These are phyloP conservation scores for Bugulina stolonifera DNA, from an alignment of 2,888 invertebrate species.

Conservation along the genomic window DNA sequence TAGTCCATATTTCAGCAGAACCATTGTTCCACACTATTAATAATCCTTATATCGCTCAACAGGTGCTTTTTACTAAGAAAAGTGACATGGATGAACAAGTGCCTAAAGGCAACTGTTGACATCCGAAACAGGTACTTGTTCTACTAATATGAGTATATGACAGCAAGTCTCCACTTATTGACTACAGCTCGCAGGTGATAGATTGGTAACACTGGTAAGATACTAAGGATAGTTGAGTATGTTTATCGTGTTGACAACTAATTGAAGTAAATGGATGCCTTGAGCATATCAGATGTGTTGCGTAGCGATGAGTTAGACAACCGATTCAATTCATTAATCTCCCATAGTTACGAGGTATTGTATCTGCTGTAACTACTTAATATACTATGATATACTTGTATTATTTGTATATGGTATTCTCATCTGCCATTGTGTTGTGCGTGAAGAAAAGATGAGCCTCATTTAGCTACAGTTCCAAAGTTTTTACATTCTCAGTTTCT, in stretches of 20 bases:
- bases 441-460: no score
- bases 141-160: not conserved
- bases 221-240: not conserved
- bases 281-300: not conserved
- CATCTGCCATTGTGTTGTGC: no score
- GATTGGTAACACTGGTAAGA: not conserved
- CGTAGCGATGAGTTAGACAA: not conserved
- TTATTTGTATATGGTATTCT: no score
- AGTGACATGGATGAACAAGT: no score
- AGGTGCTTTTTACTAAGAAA: not conserved
- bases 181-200: not conserved
- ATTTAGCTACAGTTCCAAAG: no score
- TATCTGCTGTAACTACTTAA: no score
- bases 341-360: not conserved
- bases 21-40: not conserved
- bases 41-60: no score
- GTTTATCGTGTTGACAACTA: not conserved
- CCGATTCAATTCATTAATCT: not conserved
- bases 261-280: not conserved
- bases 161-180: not conserved
- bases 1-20: slow-evolving; percentile 6
- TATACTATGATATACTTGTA: no score
- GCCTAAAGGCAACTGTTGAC: not conserved
- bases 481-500: no score
- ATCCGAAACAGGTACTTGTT: not conserved